Percentiles rank a stretch among this genome's conserved stretches.
phyloP scores from a whole-genome alignment of 1,140 invertebrate species.

The Eriosoma lanigerum region DNA sequence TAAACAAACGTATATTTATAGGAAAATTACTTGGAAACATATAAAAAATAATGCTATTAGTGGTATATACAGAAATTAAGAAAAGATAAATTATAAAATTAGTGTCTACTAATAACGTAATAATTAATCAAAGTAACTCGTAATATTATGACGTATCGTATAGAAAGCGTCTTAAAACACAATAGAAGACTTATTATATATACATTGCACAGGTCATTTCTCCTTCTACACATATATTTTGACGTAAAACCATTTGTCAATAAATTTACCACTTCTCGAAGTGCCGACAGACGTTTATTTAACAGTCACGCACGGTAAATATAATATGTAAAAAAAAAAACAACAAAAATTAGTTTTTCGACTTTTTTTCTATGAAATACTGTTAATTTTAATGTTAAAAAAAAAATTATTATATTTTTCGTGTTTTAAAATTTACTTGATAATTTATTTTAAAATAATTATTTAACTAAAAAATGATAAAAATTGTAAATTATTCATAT shows the following conservation, averaged over 20 bases:
- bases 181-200: neutral
- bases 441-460: too few relatives aligned
- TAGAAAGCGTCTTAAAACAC: conserved; percentile 27
- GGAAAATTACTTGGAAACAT: too few relatives aligned
- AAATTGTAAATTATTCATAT: too few relatives aligned
- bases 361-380: neutral
- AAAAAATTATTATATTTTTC: too few relatives aligned
- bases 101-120: neutral
- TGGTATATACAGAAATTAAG: neutral
- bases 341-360: neutral
- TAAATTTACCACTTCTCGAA: neutral
- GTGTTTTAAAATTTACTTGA: too few relatives aligned
- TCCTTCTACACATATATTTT: neutral
- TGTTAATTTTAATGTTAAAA: neutral
- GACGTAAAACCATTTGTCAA: neutral
- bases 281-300: conserved; percentile 11
- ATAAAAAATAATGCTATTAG: neutral
- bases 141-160: neutral
- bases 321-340: too few relatives aligned
- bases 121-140: conserved; percentile 10
- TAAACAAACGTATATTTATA: too few relatives aligned
- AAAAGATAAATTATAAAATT: too few relatives aligned
- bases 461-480: too few relatives aligned
- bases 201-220: neutral
- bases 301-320: conserved; percentile 30